phyloP scores from a whole-genome alignment of 2,797 vertebrate species.

The Anas bahamensis region DNA sequence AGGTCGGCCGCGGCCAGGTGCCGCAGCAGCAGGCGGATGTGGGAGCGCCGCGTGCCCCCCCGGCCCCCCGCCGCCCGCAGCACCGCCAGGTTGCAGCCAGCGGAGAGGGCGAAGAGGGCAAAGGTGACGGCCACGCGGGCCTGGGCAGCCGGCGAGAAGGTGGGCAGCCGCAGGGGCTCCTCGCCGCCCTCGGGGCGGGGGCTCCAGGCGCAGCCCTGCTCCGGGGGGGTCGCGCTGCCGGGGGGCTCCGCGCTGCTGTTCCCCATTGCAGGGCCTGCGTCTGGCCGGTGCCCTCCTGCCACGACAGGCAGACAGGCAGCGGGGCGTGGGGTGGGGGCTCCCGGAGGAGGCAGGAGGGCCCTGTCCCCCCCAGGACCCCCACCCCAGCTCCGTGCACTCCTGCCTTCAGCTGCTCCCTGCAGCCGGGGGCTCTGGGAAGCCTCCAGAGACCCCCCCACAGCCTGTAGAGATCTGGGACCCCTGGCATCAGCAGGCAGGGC shows the following conservation, averaged over 20 bases:
- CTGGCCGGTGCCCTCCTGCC: not conserved
- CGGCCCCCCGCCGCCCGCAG: constrained; percentile 78
- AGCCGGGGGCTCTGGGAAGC: not conserved
- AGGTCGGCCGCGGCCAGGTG: constrained; percentile 87
- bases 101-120: constrained; percentile 80
- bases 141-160: constrained; percentile 86
- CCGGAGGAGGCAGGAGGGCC: not conserved
- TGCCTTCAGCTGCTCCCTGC: too few species aligned
- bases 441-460: not conserved
- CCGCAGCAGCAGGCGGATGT: constrained; percentile 83
- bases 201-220: not conserved
- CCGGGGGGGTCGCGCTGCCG: fast-evolving
- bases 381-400: not conserved
- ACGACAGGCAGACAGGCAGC: not conserved
- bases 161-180: constrained; percentile 70
- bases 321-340: not conserved
- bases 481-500: not conserved
- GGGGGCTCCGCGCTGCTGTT: not conserved
- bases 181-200: fast-evolving
- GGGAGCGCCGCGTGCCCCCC: constrained; percentile 70
- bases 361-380: not conserved
- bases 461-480: fast-evolving
- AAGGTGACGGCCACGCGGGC: constrained; percentile 84
- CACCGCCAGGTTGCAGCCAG: constrained; percentile 84
- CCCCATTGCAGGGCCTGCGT: fast-evolving